Evolutionary conservation across 2,888 invertebrate genomes (phyloP).

Genomic region (Pycnomerus fuliginosus): DNA sequence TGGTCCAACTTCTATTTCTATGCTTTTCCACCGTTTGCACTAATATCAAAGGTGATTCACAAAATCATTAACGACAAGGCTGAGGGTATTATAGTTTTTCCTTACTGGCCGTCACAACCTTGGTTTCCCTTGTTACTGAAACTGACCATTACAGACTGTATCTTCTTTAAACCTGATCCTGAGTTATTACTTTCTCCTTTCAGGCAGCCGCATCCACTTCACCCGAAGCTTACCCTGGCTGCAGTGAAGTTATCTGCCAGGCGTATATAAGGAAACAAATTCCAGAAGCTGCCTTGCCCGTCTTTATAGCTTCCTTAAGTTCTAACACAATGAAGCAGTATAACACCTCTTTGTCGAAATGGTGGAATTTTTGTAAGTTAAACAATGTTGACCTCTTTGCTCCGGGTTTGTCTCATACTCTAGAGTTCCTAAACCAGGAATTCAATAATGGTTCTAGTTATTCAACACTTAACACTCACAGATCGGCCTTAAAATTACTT

Average conservation of each 20-base stretch:
- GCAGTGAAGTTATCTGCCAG: slow-evolving; percentile 32
- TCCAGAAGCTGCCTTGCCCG: slow-evolving; percentile 17
- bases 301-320: slow-evolving; percentile 24
- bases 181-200: slow-evolving; percentile 33
- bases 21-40: slow-evolving; percentile 15
- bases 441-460: no score
- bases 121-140: slow-evolving; percentile 37
- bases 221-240: slow-evolving; percentile 32
- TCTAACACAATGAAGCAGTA: slow-evolving; percentile 31
- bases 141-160: slow-evolving; percentile 8
- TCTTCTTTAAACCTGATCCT: slow-evolving; percentile 28
- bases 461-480: not conserved
- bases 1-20: slow-evolving; percentile 34
- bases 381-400: slow-evolving; percentile 31
- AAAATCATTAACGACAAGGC: slow-evolving; percentile 39
- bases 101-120: slow-evolving; percentile 34
- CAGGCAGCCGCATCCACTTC: slow-evolving; percentile 31
- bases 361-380: slow-evolving; percentile 27
- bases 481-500: slow-evolving; percentile 4
- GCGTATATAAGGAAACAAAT: slow-evolving; percentile 23
- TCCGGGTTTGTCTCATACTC: not conserved
- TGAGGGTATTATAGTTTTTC: slow-evolving; percentile 37
- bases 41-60: slow-evolving; percentile 23
- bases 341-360: slow-evolving; percentile 17
- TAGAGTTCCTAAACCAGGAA: slow-evolving; percentile 1